Conservation (phyloP, 2,113 vertebrate genomes). For the Pomatorhinus ruficollis region DNA sequence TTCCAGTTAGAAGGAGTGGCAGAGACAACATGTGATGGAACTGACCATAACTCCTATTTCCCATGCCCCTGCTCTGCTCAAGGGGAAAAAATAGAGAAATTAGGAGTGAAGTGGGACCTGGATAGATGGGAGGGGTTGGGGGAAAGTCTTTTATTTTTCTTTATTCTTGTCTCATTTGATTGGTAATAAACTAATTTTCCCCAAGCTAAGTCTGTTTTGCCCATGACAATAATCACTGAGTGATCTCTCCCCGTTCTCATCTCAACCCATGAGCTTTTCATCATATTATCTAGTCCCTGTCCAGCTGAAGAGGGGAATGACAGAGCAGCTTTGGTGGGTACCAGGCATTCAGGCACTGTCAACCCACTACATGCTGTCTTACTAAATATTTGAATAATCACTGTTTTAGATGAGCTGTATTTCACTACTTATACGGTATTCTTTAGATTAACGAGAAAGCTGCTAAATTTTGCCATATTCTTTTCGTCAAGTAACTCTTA, state of each 20-base stretch:
- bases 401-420: background rate
- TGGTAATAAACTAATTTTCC: background rate
- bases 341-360: background rate
- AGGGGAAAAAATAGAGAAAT: background rate
- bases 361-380: background rate
- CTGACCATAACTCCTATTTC: background rate
- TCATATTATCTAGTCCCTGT: background rate
- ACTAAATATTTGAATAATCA: background rate
- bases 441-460: background rate
- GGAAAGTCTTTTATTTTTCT: background rate
- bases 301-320: background rate
- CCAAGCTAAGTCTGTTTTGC: background rate
- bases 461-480: background rate
- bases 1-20: background rate
- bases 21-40: accelerated
- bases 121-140: too few relatives aligned
- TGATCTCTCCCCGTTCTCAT: background rate
- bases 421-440: background rate
- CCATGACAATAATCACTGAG: background rate
- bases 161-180: background rate
- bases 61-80: background rate
- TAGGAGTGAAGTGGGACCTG: background rate
- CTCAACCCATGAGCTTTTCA: background rate
- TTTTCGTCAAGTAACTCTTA: background rate
- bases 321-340: background rate